Evolutionary conservation across 2,888 invertebrate genomes (phyloP), one percentile per base, ranked within the genome.

Genomic region (Platynereis dumerilii): DNA sequence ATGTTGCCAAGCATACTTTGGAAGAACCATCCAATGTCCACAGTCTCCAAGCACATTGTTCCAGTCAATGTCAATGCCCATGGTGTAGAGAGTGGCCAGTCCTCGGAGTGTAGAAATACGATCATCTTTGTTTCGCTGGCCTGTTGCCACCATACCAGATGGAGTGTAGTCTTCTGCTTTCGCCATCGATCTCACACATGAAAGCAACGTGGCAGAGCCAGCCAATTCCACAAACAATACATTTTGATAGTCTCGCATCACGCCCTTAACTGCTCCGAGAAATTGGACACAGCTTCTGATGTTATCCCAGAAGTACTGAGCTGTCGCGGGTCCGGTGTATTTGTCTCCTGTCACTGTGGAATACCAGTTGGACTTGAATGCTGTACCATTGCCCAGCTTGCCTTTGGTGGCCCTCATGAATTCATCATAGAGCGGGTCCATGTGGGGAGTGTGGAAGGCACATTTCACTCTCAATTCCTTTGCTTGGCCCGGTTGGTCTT

Each of bases 221-320:
- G 58, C 28, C 26, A 60, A 15, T 34, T 67, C 67, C 29, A 67
- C 5, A 28, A 67, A 64, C 28, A 65, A 17, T 1, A 64, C 58
- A 27, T 64, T 60, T 52, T 52, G 55, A 22, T 65, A 45, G 27
- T 69, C 66, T 24, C 53, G 24, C 54, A 69, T 58, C 10, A 69
- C 27, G 1, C 44, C 48, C 17, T 55, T 12, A 29, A 39, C 29
- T 20, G 65, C 69, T 34, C 55, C 58, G 26, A 58, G 22, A 54
- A 69, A 69, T 28, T 57, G 24, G 22, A 69, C 69, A 12, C 58
- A 45, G 5, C 53, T 29, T 20, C 58, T n/a, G 12, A 69, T 53
- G 55, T 66, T 69, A 28, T 60, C 52, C 69, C 69, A 67, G 64
- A 66, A 67, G 53, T 67, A 64, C 17, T 54, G 24, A 2, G 57